Base-by-base conservation (phyloP, 2,113 vertebrate genomes). In the Pelobates fuscus region DNA sequence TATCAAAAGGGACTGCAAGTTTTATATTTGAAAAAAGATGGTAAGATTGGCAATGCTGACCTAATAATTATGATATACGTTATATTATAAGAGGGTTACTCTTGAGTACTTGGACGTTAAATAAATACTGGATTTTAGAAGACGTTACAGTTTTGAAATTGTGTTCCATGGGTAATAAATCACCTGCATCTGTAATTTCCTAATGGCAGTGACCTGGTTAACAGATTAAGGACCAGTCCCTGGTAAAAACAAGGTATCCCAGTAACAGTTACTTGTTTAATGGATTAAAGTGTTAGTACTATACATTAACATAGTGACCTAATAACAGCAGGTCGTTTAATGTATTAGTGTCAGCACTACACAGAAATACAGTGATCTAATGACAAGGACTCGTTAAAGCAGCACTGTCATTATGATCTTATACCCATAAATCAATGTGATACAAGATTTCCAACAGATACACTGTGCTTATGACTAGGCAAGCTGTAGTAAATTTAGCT, bases 261-360 rank as follows among this genome's bases (percentile, higher is more conserved):
- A 49, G 44, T 49, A 49, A 49, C 32, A 43, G 11, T 26, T 30
- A 23, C 32, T 26, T 70, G 55, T 70, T 70, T 70, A 44, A 37
- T 43, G 68, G 32, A 10, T 70, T 70, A 59, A 43, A 26, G 54
- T 11, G 23, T 60, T 15, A 24, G 57, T 14, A 32, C 54, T 44
- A 44, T 54, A 60, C 58, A 70, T 52, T 25, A 70, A 59, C 54
- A 59, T 37, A 58, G 55, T 44, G 54, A 43, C 32, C 20, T 59
- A 59, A 59, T 70, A 37, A 37, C 54, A 43, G 24, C 23, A n/a
- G 24, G 20, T 24, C 23, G 54, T n/a, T 70, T 70, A 70, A 70
- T 25, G 55, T 30, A 27, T 70, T 70, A 57, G 29, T 18, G n/a
- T 37, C 5, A 21, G 26, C 20, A 30, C 1, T 15, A 57, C 44